A percentile compares a stretch with the other conserved stretches of the same genome.
These are phyloP conservation scores for Micromesistius poutassou DNA, from an alignment of 2,797 vertebrate genomes.

Conservation along the genomic window DNA sequence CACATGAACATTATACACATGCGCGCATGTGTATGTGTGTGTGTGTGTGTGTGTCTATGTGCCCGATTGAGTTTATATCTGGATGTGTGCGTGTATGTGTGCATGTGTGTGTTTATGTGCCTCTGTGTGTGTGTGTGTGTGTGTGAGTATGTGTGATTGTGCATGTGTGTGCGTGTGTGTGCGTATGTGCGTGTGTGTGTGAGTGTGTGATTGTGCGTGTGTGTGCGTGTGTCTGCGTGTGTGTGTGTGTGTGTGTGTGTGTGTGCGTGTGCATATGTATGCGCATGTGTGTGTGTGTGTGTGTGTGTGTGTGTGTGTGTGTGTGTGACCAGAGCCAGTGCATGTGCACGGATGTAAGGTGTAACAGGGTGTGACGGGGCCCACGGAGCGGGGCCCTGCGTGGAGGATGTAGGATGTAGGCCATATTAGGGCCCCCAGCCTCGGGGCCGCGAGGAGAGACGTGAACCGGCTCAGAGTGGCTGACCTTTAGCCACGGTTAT, in stretches of 20 bases:
- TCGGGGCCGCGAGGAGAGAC: slow-evolving; percentile 52
- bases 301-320: background rate
- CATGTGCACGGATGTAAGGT: slow-evolving; percentile 50
- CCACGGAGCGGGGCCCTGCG: slow-evolving; percentile 38
- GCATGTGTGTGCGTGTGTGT: too few species aligned
- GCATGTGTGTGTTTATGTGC: too few species aligned
- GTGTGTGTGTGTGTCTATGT: too few species aligned
- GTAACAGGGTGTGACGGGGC: slow-evolving; percentile 48
- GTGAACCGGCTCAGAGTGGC: slow-evolving; percentile 51
- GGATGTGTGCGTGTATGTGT: too few species aligned
- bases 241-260: background rate
- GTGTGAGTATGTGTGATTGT: too few species aligned
- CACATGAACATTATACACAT: background rate
- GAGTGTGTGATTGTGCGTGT: slow-evolving; percentile 1
- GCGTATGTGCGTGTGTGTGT: background rate
- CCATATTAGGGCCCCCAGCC: slow-evolving; percentile 37
- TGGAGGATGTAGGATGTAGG: slow-evolving; percentile 42
- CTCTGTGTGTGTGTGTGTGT: too few species aligned
- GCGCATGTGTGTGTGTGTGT: background rate
- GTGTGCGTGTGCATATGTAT: background rate
- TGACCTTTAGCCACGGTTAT: slow-evolving; percentile 63
- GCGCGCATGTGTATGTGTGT: background rate
- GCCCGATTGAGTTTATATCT: too few species aligned
- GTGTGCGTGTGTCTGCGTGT: background rate
- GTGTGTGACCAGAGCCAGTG: slow-evolving; percentile 19